Evolutionary conservation across 2,113 vertebrate species (phyloP), one percentile per base, ranked within the genome.

Genomic region (Semicossyphus pulcher): DNA sequence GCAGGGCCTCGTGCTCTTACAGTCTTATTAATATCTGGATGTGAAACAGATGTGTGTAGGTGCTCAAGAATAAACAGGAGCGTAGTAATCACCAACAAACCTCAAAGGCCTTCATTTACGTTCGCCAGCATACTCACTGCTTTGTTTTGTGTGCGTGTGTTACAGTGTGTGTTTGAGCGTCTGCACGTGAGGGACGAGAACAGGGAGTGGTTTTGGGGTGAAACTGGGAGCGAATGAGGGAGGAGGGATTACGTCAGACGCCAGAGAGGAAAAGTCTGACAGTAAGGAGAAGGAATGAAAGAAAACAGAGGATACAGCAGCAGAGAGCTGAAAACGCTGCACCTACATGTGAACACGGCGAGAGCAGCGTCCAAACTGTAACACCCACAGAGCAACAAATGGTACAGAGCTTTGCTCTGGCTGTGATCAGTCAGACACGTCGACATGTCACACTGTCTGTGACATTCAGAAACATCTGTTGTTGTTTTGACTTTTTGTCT

Each of bases 11-110:
- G 0, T 45, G 52, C 48, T 42, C 64, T 26, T n/a, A 45, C 61
- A 67, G 6, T 39, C 36, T 6, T 56, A 75, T 51, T 54, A 71
- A 67, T 76, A 61, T 41, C 31, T 59, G 49, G 68, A 91, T 85
- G 83, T 77, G 21, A 83, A 89, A 66, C 93, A 91, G 86, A 92
- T 93, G 90, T 78, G 57, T 58, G 52, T 31, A 72, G 76, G 71
- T 47, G 62, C 69, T 72, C 53, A 14, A 61, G 75, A 71, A 71
- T 47, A 88, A 83, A 84, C 63, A 74, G 26, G 25, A 49, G 18
- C 39, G 28, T 2, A 42, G 67, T 16, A 44, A 69, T 73, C 72
- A 61, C 34, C 41, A 72, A 57, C 47, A 76, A 83, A 76, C 67
- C 79, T 66, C 65, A 69, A 66, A 65, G n/a, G 34, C 56, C 49